Evolutionary conservation across 2,113 vertebrate species (phyloP), one percentile per base, ranked within the genome.

Genomic region (Zosterops borbonicus): DNA sequence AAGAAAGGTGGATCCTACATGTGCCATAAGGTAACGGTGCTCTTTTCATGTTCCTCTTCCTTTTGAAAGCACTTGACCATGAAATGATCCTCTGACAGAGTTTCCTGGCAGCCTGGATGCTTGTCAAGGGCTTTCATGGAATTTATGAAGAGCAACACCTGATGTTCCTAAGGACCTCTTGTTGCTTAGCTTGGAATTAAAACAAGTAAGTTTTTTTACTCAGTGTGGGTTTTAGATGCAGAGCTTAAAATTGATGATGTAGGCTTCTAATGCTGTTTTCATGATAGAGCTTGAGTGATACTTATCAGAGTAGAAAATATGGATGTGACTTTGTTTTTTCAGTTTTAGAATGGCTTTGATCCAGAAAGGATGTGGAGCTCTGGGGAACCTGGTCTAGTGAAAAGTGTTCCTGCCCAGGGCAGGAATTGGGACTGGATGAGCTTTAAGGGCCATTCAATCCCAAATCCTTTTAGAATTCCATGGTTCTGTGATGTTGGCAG

Each of bases 1-100:
- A 99, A 99, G 98, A 99, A 99, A 89, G 99, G 99, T 52, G 99
- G 99, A 47, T 99, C 99, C 52, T 99, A 99, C 82, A 99, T 99
- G 99, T 99, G 99, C 97, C 99, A 99, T 78, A 99, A 99, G 99
- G 99, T 99, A 95, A 97, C 6, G 80, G 78, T 12, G 9, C 14
- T 22, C 2, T 19, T 31, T 21, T 9, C 50, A 0, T 37, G 2
- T 3, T n/a, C 33, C 10, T 52, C 44, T 41, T 63, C 55, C 21
- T 44, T 84, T 68, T 46, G 11, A 15, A 37, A 65, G 46, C 58
- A 13, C 59, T 27, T 37, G 29, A 4, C 49, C 60, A 21, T 12
- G 21, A 56, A 55, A 21, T 16, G 11, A 65, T 31, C 47, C n/a
- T 42, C 44, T 92, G 70, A 27, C 19, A 29, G 59, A 59, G 58